Evolutionary conservation across 1,140 invertebrate species (phyloP), one percentile per base, ranked within the genome.

Genomic region (Melanaphis sacchari): DNA sequence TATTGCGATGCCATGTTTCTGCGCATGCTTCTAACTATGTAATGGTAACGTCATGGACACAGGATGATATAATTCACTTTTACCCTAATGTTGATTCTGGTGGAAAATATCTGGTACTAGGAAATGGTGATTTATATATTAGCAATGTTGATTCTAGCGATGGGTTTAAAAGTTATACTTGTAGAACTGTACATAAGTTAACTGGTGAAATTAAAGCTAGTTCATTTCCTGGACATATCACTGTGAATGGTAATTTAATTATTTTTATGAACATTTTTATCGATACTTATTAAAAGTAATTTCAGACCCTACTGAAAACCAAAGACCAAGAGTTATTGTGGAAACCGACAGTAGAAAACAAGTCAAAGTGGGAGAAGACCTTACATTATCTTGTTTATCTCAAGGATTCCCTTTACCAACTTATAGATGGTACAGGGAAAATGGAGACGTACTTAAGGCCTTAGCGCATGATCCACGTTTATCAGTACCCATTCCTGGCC

Each of bases 11-110:
- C 95, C 97, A 97, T 94, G 97, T 99, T 94, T 98, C 98, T 46
- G 96, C 97, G 94, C 98, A 98, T 95, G 97, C 98, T 95, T 96
- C 97, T 94, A 98, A 98, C 94, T 98, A 98, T 95, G 97, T 99
- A 93, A 97, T 97, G 95, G 97, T 98, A 38, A 98, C 98, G 36
- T 97, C 98, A 38, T 99, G 98, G 98, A 96, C 97, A 90, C 97
- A 97, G 95, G 98, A 98, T 94, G 97, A 97, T 66, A 96, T 96
- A 94, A 96, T 97, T 97, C 95, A 97, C 98, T 94, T 97, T 98
- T 94, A 97, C 97, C 93, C 93, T n/a, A 93, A 89, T 36, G 87
- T 93, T 4, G 93, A 93, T 93, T 88, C 93, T 52, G 87, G 84
- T 94, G 97, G 97, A 94, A 98, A 98, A 95, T 98, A 98, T 95